Evolutionary conservation across 2,113 vertebrate genomes (phyloP).

Genomic region (Sphyrna mokarran): DNA sequence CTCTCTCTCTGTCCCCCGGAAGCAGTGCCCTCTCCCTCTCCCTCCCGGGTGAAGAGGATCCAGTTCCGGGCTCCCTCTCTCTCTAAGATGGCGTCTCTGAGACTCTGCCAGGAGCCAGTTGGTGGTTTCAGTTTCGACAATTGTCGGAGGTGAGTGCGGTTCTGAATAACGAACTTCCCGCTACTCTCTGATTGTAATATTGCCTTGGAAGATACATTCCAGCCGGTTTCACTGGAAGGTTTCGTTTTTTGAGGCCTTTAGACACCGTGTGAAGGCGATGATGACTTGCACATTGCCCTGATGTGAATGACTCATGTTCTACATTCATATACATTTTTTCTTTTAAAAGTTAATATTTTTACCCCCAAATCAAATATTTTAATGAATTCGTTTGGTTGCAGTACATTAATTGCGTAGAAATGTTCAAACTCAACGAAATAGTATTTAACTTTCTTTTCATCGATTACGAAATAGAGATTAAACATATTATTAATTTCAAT

Average conservation of each 20-base stretch:
- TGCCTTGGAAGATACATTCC: background rate
- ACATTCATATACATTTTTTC: background rate
- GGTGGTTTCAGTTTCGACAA: slow-evolving; percentile 86
- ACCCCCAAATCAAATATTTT: background rate
- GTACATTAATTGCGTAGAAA: background rate
- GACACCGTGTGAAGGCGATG: background rate
- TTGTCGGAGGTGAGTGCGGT: slow-evolving; percentile 65
- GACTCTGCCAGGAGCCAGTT: slow-evolving; percentile 48
- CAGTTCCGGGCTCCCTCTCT: background rate
- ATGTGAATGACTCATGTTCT: background rate
- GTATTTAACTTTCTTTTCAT: background rate
- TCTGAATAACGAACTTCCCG: background rate
- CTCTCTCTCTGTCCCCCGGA: background rate
- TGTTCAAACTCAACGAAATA: background rate
- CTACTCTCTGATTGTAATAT: background rate
- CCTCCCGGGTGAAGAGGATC: background rate
- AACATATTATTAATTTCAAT: background rate
- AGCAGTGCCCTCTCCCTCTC: too few relatives aligned
- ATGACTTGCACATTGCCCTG: background rate
- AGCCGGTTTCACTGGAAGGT: background rate
- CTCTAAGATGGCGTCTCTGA: slow-evolving; percentile 68
- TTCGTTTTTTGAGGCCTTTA: background rate
- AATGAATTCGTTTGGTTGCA: background rate
- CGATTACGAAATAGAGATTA: background rate
- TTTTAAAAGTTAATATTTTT: background rate